Evolutionary conservation across 2,888 invertebrate species (phyloP).

Genomic region (Plusia festucae): DNA sequence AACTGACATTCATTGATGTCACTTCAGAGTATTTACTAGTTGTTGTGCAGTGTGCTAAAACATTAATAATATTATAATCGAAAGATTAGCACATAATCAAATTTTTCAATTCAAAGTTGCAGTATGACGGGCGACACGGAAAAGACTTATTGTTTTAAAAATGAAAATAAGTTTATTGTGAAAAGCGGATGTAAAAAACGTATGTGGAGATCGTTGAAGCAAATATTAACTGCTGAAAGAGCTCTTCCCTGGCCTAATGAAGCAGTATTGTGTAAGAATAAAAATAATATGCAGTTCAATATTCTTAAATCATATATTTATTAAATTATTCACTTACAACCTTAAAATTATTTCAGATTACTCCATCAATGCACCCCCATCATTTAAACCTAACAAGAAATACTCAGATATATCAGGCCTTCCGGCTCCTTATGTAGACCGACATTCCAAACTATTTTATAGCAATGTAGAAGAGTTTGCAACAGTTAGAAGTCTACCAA

Average conservation of each 20-base stretch:
- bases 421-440: conserved; percentile 96
- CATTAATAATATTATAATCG: too few relatives aligned
- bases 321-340: conserved; percentile 5
- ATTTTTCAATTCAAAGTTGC: background rate
- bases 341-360: conserved; percentile 90
- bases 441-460: conserved; percentile 96
- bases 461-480: conserved; percentile 96
- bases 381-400: conserved; percentile 97
- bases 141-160: conserved; percentile 80
- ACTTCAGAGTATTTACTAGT: too few relatives aligned
- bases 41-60: too few relatives aligned
- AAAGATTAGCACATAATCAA: too few relatives aligned
- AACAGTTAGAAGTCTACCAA: conserved; percentile 95
- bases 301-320: background rate
- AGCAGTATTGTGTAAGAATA: conserved; percentile 92
- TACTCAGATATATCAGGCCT: conserved; percentile 98
- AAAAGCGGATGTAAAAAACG: conserved; percentile 93
- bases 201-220: conserved; percentile 96
- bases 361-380: conserved; percentile 96
- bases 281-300: background rate
- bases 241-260: conserved; percentile 93
- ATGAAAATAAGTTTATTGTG: conserved; percentile 86
- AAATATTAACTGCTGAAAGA: conserved; percentile 95
- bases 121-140: conserved; percentile 76
- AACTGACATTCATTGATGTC: too few relatives aligned